Evolutionary conservation across 2,797 vertebrate species (phyloP).

Genomic region (Aphelocoma californica): DNA sequence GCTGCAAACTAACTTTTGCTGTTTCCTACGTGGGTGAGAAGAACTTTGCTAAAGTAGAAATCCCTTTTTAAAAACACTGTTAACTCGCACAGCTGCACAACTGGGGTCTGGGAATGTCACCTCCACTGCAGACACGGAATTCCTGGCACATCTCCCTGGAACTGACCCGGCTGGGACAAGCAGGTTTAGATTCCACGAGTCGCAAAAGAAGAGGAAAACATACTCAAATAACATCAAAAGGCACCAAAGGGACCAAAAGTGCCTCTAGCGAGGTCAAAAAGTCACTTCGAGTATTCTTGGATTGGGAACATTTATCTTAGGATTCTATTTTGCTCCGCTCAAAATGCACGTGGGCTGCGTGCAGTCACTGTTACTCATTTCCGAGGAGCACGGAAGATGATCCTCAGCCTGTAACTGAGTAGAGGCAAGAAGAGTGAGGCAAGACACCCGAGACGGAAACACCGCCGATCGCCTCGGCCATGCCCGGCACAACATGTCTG

Average conservation of each 20-base stretch:
- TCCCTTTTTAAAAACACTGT: neutral
- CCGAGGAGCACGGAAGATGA: neutral
- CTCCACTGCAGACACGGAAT: neutral
- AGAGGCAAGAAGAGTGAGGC: neutral
- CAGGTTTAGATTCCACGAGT: neutral
- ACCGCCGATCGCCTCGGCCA: neutral
- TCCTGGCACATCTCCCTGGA: neutral
- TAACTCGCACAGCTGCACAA: neutral
- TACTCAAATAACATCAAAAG: neutral
- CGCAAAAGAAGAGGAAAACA: neutral
- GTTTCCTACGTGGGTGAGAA: fast-evolving
- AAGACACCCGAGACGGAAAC: neutral
- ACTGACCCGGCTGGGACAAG: neutral
- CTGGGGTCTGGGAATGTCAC: fast-evolving
- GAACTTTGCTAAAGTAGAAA: neutral
- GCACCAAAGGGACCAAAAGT: fast-evolving
- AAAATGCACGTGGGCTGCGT: neutral
- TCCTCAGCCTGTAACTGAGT: neutral
- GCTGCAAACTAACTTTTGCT: neutral
- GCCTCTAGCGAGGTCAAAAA: neutral
- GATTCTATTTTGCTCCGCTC: neutral
- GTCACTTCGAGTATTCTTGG: neutral
- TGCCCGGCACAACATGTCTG: neutral
- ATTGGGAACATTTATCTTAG: neutral
- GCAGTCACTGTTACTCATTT: neutral